Evolutionary conservation across 2,113 vertebrate genomes (phyloP).

Genomic region (Eira barbara): DNA sequence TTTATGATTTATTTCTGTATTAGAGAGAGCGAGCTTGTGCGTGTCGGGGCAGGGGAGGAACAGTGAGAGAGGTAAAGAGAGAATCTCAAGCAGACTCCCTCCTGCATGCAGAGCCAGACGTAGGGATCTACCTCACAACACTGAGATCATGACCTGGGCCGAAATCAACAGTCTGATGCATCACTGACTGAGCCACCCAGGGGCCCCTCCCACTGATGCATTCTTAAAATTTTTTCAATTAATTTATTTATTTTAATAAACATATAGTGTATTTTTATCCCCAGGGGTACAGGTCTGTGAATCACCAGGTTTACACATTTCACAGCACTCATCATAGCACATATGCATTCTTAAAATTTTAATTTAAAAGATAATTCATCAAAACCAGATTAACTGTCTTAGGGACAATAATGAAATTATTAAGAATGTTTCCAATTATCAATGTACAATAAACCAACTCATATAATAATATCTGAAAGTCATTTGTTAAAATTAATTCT

Average conservation of each 20-base stretch:
- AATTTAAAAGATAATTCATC: neutral
- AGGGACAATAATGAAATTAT: neutral
- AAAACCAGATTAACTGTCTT: neutral
- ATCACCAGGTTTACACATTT: too few species aligned
- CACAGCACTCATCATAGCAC: too few species aligned
- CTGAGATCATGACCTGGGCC: neutral
- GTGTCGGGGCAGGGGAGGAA: too few species aligned
- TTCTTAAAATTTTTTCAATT: neutral
- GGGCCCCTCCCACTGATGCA: neutral
- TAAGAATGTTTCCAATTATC: neutral
- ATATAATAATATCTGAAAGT: neutral
- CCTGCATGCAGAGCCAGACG: fast-evolving
- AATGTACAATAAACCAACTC: neutral
- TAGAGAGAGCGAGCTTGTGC: neutral
- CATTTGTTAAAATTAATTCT: neutral
- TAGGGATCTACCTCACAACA: neutral
- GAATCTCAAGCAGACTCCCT: neutral
- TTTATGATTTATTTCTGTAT: neutral
- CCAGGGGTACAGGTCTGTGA: too few species aligned
- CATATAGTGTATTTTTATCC: too few species aligned
- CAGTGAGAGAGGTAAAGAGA: neutral
- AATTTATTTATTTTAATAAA: neutral
- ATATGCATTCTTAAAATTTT: neutral
- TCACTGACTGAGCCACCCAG: neutral
- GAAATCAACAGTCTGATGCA: neutral